These are phyloP conservation scores for Gasteruption jaculator DNA, from an alignment of 2,888 invertebrate genomes.

Conservation along the genomic window DNA sequence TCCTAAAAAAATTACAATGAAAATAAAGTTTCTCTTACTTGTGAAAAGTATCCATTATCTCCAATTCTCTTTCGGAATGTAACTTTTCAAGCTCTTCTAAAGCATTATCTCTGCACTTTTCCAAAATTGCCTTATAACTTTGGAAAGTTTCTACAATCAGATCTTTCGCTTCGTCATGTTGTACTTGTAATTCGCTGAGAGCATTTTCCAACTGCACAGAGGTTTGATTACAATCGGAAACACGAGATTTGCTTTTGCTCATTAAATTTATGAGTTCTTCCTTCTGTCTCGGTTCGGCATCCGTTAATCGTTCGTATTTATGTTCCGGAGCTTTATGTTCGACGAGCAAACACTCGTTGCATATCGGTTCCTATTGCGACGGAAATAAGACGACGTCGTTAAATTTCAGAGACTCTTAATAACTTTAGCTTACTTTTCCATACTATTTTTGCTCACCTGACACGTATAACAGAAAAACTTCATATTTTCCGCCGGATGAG, in stretches of 20 bases:
- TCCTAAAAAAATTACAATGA: slow-evolving; percentile 9
- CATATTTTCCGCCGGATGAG: slow-evolving; percentile 77
- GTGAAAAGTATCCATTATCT: slow-evolving; percentile 84
- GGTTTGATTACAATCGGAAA: slow-evolving; percentile 71
- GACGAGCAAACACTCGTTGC: slow-evolving; percentile 79
- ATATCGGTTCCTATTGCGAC: slow-evolving; percentile 67
- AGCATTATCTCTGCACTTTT: slow-evolving; percentile 73
- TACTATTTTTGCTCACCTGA: slow-evolving; percentile 48
- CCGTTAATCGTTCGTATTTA: slow-evolving; percentile 75
- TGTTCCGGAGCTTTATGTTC: slow-evolving; percentile 81
- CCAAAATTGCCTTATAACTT: slow-evolving; percentile 76
- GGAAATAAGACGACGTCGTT: slow-evolving; percentile 2
- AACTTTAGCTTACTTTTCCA: neutral
- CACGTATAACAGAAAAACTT: slow-evolving; percentile 87
- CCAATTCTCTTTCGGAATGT: slow-evolving; percentile 81
- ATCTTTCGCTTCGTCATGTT: slow-evolving; percentile 80
- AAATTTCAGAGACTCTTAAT: slow-evolving; percentile 7
- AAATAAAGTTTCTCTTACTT: slow-evolving; percentile 39
- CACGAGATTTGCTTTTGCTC: slow-evolving; percentile 71
- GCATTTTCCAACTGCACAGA: slow-evolving; percentile 73
- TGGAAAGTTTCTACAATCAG: slow-evolving; percentile 77
- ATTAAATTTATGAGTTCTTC: slow-evolving; percentile 73
- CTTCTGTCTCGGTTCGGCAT: slow-evolving; percentile 74
- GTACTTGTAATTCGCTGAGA: slow-evolving; percentile 80
- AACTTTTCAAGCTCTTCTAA: slow-evolving; percentile 69